phyloP scores from a whole-genome alignment of 2,113 vertebrate species.

The Ursus arctos region DNA sequence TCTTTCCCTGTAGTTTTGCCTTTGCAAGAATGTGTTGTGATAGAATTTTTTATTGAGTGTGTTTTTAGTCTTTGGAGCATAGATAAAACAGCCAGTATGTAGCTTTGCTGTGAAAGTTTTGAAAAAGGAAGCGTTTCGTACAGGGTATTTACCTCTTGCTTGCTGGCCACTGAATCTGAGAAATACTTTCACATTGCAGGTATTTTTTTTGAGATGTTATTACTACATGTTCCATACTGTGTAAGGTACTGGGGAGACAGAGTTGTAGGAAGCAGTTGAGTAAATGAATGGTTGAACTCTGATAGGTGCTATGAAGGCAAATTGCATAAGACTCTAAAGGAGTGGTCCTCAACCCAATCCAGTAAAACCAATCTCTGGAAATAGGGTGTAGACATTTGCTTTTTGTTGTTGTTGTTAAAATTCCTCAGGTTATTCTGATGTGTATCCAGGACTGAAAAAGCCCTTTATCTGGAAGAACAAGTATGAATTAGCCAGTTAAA shows the following conservation, averaged over 20 bases:
- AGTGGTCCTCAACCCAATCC: neutral
- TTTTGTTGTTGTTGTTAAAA: neutral
- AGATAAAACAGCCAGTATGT: neutral
- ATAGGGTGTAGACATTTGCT: neutral
- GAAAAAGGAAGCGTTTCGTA: neutral
- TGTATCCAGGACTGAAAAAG: neutral
- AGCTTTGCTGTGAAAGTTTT: slow-evolving; percentile 38
- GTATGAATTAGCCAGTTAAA: neutral
- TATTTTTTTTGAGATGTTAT: neutral
- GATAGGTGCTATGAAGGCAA: neutral
- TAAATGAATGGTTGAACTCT: neutral
- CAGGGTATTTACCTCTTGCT: neutral
- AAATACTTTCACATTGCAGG: neutral
- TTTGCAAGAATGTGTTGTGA: neutral
- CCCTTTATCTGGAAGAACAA: neutral
- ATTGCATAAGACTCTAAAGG: neutral
- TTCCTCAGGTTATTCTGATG: neutral
- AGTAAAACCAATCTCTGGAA: neutral
- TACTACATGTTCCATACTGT: neutral
- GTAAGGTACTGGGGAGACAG: neutral
- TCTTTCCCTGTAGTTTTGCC: neutral
- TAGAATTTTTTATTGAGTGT: neutral
- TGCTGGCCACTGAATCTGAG: neutral
- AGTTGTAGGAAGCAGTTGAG: neutral
- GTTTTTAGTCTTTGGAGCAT: neutral